phyloP scores from a whole-genome alignment of 2,113 vertebrate species.

The Bos indicus region DNA sequence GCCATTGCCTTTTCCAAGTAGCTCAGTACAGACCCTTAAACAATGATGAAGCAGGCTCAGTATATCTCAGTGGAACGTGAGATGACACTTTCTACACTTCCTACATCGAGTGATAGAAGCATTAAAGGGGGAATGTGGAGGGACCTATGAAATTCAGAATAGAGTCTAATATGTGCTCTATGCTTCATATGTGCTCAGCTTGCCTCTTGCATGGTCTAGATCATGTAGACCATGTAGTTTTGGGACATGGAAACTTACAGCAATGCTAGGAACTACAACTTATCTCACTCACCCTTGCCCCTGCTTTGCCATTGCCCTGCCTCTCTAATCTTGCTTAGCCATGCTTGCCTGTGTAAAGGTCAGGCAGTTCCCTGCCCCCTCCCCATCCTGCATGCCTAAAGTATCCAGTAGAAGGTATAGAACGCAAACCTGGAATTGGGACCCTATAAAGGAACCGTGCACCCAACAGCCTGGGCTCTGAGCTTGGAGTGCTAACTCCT shows the following conservation, averaged over 20 bases:
- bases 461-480: background rate
- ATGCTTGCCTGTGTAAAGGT: background rate
- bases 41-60: background rate
- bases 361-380: background rate
- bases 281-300: background rate
- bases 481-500: background rate
- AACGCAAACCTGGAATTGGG: background rate
- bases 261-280: background rate
- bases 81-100: background rate
- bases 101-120: background rate
- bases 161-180: background rate
- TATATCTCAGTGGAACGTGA: background rate
- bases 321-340: background rate
- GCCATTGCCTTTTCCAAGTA: background rate
- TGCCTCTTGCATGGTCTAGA: background rate
- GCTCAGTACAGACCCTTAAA: background rate
- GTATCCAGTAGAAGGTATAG: background rate
- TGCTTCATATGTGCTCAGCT: background rate
- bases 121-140: background rate
- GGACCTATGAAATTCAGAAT: background rate
- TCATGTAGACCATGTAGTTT: background rate
- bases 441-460: background rate
- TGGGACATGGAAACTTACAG: background rate
- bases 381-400: rapidly evolving
- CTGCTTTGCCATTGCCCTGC: background rate